Conservation (phyloP, 2,113 vertebrate species). For the Bostrychus sinensis region DNA sequence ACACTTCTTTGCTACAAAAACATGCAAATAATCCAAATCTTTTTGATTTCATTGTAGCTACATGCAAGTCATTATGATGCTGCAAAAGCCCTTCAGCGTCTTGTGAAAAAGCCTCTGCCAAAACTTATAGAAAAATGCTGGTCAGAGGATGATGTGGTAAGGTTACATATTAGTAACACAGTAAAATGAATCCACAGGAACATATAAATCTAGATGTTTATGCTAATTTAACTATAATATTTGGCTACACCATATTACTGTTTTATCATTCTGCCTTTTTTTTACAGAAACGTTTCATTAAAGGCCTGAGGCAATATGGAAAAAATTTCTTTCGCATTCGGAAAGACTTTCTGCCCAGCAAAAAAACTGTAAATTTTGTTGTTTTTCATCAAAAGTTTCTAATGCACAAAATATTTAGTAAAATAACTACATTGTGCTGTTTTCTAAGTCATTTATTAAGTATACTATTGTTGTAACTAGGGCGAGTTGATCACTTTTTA, state of each 20-base stretch:
- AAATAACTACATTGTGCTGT: constrained; percentile 9
- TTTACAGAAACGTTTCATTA: constrained; percentile 94
- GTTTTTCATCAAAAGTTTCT: neutral
- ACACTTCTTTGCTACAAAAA: neutral
- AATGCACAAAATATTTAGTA: neutral
- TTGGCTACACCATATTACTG: too few species aligned
- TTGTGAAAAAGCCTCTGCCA: constrained; percentile 98
- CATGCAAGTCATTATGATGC: constrained; percentile 96
- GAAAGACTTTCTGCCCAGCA: constrained; percentile 91
- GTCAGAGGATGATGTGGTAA: constrained; percentile 98
- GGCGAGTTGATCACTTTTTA: constrained; percentile 98
- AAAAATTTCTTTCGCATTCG: constrained; percentile 99
- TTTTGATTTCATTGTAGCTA: constrained; percentile 78
- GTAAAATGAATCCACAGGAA: constrained; percentile 1
- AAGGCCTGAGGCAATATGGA: constrained; percentile 95
- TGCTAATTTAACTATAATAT: too few species aligned
- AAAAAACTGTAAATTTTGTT: constrained; percentile 85
- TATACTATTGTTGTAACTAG: constrained; percentile 71
- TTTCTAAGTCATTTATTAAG: neutral
- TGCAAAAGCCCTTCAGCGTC: constrained; percentile 95
- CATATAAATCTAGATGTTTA: neutral
- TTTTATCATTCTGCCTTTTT: constrained; percentile 9
- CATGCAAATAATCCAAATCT: neutral
- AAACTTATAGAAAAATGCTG: constrained; percentile 98
- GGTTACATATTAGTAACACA: constrained; percentile 36